A percentile compares a stretch with the other conserved stretches of the same genome.
Conservation (phyloP, 2,797 vertebrate species). For the Alca torda region DNA sequence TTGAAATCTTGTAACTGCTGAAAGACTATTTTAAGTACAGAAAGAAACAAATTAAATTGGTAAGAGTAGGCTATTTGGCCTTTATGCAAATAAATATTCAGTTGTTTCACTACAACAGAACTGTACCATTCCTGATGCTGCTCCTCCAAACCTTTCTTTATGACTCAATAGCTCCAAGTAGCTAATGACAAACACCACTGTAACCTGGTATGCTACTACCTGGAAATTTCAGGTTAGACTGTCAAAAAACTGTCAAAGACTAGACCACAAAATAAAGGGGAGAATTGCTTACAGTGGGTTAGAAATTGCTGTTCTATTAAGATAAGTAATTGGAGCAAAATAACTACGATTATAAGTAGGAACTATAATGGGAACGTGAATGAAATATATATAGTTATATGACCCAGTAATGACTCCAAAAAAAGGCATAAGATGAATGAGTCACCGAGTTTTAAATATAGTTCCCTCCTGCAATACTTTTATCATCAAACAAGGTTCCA, state of each 20-base stretch:
- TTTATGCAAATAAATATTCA: background rate
- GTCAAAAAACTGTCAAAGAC: background rate
- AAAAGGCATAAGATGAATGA: slow-evolving; percentile 31
- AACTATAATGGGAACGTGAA: slow-evolving; percentile 12
- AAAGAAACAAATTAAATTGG: background rate
- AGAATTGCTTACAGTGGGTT: background rate
- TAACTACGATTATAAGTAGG: background rate
- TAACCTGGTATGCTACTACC: background rate
- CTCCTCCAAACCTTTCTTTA: background rate
- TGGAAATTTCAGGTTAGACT: background rate
- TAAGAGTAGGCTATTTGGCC: background rate
- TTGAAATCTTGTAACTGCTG: background rate
- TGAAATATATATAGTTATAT: slow-evolving; percentile 16
- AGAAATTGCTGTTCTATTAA: background rate
- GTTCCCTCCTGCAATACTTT: background rate
- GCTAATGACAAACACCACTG: background rate
- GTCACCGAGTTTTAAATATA: slow-evolving; percentile 30
- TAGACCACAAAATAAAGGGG: background rate
- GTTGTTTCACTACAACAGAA: background rate
- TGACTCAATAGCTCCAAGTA: background rate
- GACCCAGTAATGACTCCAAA: slow-evolving; percentile 33
- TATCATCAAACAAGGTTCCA: background rate
- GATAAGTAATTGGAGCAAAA: slow-evolving; percentile 13
- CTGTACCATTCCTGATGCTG: background rate
- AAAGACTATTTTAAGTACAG: background rate